A percentile compares a stretch with the other conserved stretches of the same genome.
These are phyloP conservation scores for Salpingus planirostris DNA, from an alignment of 2,888 invertebrate species.

Conservation along the genomic window DNA sequence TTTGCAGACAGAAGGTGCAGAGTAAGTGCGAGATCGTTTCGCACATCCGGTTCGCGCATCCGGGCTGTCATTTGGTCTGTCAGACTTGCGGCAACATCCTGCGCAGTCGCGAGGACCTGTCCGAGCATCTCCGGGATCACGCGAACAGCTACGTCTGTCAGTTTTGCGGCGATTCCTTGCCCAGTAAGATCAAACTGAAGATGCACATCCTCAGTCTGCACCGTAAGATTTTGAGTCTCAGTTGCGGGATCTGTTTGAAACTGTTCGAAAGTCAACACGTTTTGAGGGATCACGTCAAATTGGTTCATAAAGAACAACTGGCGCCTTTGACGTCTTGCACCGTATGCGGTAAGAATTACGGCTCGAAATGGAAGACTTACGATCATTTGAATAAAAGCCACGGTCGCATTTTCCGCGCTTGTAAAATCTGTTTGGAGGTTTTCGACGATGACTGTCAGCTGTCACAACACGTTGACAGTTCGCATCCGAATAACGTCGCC, in stretches of 20 bases:
- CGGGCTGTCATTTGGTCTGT: slow-evolving; percentile 46
- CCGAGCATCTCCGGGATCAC: slow-evolving; percentile 47
- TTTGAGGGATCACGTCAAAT: slow-evolving; percentile 47
- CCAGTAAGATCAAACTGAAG: slow-evolving; percentile 49
- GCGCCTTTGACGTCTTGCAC: slow-evolving; percentile 47
- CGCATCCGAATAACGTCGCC: slow-evolving; percentile 27
- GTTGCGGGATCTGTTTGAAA: slow-evolving; percentile 50
- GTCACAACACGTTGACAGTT: slow-evolving; percentile 42
- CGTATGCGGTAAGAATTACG: slow-evolving; percentile 52
- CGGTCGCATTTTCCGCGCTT: slow-evolving; percentile 48
- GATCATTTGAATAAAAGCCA: slow-evolving; percentile 52
- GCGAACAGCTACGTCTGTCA: slow-evolving; percentile 47
- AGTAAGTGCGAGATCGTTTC: slow-evolving; percentile 50
- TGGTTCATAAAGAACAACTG: slow-evolving; percentile 44
- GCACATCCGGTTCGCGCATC: slow-evolving; percentile 48
- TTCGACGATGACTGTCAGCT: slow-evolving; percentile 46
- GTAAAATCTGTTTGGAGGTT: slow-evolving; percentile 51
- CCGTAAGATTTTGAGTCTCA: slow-evolving; percentile 46
- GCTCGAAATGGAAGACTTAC: slow-evolving; percentile 51
- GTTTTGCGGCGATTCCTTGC: slow-evolving; percentile 49
- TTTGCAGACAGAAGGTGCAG: slow-evolving; percentile 46
- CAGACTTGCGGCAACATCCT: slow-evolving; percentile 46
- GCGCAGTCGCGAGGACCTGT: slow-evolving; percentile 45
- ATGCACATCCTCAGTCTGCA: slow-evolving; percentile 51
- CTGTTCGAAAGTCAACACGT: slow-evolving; percentile 48